Conservation (phyloP, 2,888 invertebrate genomes). For the Galeopsomyia nigrocyanea region DNA sequence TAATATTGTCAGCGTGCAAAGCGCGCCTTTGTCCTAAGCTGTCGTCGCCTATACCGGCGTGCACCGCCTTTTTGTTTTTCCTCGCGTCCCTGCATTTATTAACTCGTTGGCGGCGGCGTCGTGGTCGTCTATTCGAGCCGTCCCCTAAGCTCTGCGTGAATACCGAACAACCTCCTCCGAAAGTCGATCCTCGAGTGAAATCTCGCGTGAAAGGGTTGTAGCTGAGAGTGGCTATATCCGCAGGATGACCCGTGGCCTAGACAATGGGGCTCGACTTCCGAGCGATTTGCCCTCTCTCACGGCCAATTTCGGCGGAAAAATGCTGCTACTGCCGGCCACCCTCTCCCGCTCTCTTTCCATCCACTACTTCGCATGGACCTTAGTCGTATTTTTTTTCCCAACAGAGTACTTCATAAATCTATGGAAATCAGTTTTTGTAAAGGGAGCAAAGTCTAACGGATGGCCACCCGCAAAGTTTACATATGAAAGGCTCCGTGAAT, state of each 20-base stretch:
- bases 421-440: constrained; percentile 39
- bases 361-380: too few species aligned
- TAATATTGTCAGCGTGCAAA: constrained; percentile 63
- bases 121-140: too few species aligned
- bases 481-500: constrained; percentile 67
- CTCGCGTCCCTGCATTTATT: too few species aligned
- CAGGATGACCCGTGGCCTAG: constrained; percentile 64
- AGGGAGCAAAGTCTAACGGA: constrained; percentile 63
- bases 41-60: background rate
- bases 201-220: constrained; percentile 59
- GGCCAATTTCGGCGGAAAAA: constrained; percentile 68
- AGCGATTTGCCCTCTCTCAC: constrained; percentile 64
- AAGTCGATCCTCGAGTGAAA: constrained; percentile 38
- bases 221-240: constrained; percentile 44
- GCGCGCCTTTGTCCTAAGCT: constrained; percentile 36
- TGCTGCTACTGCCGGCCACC: constrained; percentile 56
- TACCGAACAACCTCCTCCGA: too few species aligned
- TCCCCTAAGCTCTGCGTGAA: too few species aligned
- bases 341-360: too few species aligned
- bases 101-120: background rate
- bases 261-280: constrained; percentile 64
- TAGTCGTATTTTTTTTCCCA: too few species aligned
- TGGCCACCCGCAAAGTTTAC: constrained; percentile 66
- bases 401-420: constrained; percentile 23
- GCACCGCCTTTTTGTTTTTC: background rate